phyloP scores from a whole-genome alignment of 2,797 vertebrate genomes.

The Macroramphosus scolopax region DNA sequence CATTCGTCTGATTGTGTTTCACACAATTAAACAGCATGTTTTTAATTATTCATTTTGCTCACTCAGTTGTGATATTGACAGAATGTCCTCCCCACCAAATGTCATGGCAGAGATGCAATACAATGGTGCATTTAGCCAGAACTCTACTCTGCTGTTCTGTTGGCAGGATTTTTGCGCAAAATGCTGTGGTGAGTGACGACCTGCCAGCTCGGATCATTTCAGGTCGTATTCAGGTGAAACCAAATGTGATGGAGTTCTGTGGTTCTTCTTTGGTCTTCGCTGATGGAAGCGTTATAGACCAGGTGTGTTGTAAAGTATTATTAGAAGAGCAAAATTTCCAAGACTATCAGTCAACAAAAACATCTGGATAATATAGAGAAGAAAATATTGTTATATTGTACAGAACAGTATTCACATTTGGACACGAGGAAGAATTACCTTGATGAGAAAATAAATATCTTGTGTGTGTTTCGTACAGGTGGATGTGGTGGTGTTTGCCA shows the following conservation, averaged over 20 bases:
- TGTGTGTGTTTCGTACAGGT: slow-evolving; percentile 52
- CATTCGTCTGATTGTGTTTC: too few relatives aligned
- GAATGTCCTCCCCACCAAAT: too few relatives aligned
- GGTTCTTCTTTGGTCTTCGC: slow-evolving; percentile 76
- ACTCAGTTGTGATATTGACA: too few relatives aligned
- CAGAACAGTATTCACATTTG: not conserved
- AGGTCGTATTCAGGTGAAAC: slow-evolving; percentile 77
- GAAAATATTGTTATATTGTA: too few relatives aligned
- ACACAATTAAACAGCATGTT: too few relatives aligned
- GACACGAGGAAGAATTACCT: too few relatives aligned
- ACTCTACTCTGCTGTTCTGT: too few relatives aligned
- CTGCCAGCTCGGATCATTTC: slow-evolving; percentile 80
- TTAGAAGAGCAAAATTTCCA: not conserved
- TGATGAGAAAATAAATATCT: too few relatives aligned
- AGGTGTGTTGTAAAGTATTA: slow-evolving; percentile 44
- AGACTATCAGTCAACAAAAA: not conserved
- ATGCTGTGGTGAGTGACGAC: slow-evolving; percentile 78
- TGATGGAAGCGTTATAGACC: slow-evolving; percentile 68
- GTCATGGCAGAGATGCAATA: too few relatives aligned
- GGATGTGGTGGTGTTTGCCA: slow-evolving; percentile 80
- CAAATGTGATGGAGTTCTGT: slow-evolving; percentile 75
- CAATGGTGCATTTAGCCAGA: too few relatives aligned
- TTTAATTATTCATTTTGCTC: too few relatives aligned
- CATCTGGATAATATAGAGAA: too few relatives aligned
- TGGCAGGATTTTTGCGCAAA: slow-evolving; percentile 63